Evolutionary conservation across 37 sponge, comb jelly and placozoan species (phyloP).

Genomic region (Tethya wilhelma): DNA sequence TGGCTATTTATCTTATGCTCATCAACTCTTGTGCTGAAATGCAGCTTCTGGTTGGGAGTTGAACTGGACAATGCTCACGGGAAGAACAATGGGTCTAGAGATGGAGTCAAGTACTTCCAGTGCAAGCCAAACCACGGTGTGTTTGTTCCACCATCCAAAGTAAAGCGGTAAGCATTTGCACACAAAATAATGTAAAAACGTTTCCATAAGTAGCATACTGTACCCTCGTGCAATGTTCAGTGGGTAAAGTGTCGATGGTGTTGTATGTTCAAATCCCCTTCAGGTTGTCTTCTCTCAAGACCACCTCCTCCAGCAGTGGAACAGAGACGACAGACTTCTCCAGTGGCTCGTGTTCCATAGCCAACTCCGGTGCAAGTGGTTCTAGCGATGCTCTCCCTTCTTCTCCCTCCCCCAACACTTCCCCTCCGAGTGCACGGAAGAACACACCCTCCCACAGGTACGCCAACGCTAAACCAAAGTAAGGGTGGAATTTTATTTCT

Average conservation of each 20-base stretch:
- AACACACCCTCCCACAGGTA: slow-evolving; percentile 10
- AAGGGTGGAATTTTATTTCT: neutral
- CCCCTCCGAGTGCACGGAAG: neutral
- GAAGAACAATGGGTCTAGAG: slow-evolving; percentile 84
- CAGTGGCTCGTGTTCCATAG: neutral
- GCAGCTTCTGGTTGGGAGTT: slow-evolving; percentile 86
- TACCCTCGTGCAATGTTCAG: too few relatives aligned
- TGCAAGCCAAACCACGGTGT: slow-evolving; percentile 80
- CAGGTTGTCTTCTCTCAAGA: neutral
- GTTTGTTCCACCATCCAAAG: slow-evolving; percentile 62
- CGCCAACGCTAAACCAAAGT: too few relatives aligned
- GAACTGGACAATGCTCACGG: slow-evolving; percentile 86
- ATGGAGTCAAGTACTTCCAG: slow-evolving; percentile 90
- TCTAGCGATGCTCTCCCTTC: slow-evolving; percentile 1
- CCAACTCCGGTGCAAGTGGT: neutral
- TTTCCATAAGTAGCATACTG: neutral
- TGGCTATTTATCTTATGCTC: too few relatives aligned
- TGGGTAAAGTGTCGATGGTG: too few relatives aligned
- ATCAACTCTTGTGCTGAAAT: too few relatives aligned
- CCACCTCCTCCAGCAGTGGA: slow-evolving; percentile 11
- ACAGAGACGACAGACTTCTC: slow-evolving; percentile 12
- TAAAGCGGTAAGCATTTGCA: slow-evolving; percentile 32
- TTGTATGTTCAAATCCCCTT: too few relatives aligned
- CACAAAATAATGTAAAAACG: neutral
- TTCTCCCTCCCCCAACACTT: slow-evolving; percentile 30